Base-by-base conservation (phyloP, 2,113 vertebrate genomes). In the Thamnaconus septentrionalis region DNA sequence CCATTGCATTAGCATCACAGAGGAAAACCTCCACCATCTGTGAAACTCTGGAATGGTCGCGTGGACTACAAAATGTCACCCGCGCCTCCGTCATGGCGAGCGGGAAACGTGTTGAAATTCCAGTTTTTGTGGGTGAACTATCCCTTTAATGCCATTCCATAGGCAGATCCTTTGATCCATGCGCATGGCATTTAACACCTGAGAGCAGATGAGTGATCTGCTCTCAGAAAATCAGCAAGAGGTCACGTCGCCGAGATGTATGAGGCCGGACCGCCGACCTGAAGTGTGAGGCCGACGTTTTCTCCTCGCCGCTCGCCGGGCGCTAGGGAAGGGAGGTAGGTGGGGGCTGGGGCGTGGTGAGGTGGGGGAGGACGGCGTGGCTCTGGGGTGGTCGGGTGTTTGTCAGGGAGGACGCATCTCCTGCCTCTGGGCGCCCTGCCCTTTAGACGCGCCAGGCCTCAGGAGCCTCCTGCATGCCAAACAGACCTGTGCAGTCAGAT, bases 391-490 rank as follows among this genome's bases (percentile, higher is more conserved):
- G 18, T 31, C 86, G 75, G 80, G 73, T 90, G 86, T 87, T 89
- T 88, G 85, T 88, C 85, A 88, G 89, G 74, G 75, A 76, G 84
- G 85, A 84, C 81, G 86, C 81, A 87, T 91, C 88, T 89, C 80
- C 78, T 78, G 89, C 83, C 84, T 83, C 88, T 87, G 84, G 89
- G 86, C 82, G 78, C 81, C 80, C 82, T 91, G 91, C 85, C 90
- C 83, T 92, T 91, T 91, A 89, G 85, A 89, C 70, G 81, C 89
- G 83, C 83, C 78, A 73, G 83, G 84, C 88, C 87, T 89, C 73
- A 64, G 69, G 86, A 89, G 85, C 84, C 69, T 81, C 69, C 88
- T 91, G 89, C 89, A 92, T 91, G 81, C 84, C 79, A 91, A 91
- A 62, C 87, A 90, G 88, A 86, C 79, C 84, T 83, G 82, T 74